These are phyloP conservation scores for Spodoptera picta DNA, from an alignment of 2,888 invertebrate species.

Conservation along the genomic window DNA sequence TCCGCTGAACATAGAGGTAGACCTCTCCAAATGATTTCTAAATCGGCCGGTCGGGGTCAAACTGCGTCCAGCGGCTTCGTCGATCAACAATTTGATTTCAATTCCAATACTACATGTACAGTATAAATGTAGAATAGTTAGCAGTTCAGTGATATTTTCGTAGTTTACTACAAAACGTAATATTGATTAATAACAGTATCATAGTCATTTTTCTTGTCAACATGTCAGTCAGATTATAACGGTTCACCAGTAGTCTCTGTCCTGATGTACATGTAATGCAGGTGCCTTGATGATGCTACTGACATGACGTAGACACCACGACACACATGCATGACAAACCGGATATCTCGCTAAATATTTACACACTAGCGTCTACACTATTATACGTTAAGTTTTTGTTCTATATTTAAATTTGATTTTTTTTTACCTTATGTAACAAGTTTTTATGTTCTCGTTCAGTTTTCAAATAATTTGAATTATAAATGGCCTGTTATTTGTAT, in stretches of 20 bases:
- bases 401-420: conserved; percentile 10
- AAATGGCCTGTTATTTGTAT: not conserved
- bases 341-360: conserved; percentile 49
- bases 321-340: conserved; percentile 46
- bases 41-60: too few species aligned
- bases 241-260: conserved; percentile 1
- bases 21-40: too few species aligned
- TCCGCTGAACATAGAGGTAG: too few species aligned
- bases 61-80: too few species aligned
- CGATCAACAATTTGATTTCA: too few species aligned
- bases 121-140: too few species aligned
- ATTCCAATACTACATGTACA: too few species aligned
- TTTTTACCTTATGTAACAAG: conserved; percentile 23
- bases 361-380: conserved; percentile 33
- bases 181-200: too few species aligned
- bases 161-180: too few species aligned
- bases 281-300: conserved; percentile 21
- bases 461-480: conserved; percentile 5
- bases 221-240: too few species aligned
- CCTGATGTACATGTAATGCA: conserved; percentile 9
- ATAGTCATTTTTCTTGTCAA: too few species aligned
- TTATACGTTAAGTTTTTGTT: conserved; percentile 26
- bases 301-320: conserved; percentile 45
- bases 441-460: conserved; percentile 16
- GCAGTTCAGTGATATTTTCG: too few species aligned